Percentiles rank a stretch among this genome's conserved stretches.
These are phyloP conservation scores for Pheucticus melanocephalus DNA, from an alignment of 2,113 vertebrate species.

Conservation along the genomic window DNA sequence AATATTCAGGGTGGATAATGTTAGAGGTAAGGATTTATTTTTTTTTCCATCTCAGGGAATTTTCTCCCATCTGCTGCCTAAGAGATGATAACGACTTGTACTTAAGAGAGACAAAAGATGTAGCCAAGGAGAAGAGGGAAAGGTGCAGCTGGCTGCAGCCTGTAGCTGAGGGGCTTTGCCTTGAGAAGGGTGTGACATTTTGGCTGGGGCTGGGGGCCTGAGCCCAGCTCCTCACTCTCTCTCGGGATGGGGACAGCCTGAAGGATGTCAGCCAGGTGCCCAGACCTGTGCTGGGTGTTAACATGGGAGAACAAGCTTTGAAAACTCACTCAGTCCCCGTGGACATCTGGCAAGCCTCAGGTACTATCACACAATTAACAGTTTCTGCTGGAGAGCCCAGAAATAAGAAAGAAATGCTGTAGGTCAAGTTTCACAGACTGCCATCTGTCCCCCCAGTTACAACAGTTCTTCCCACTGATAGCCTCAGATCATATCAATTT, in stretches of 20 bases:
- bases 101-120: neutral
- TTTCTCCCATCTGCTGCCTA: neutral
- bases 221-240: neutral
- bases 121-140: neutral
- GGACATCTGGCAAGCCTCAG: neutral
- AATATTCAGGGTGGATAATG: neutral
- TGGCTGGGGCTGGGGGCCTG: neutral
- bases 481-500: neutral
- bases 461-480: neutral
- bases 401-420: neutral
- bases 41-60: neutral
- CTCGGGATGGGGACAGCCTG: neutral
- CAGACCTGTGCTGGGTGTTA: rapidly evolving
- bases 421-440: neutral
- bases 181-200: neutral
- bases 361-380: neutral
- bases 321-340: neutral
- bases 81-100: neutral
- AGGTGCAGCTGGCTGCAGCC: neutral
- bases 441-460: neutral
- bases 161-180: neutral
- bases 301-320: neutral
- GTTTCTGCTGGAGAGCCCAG: neutral
- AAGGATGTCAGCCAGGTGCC: neutral
- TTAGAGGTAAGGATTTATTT: neutral